Conservation (phyloP, 2,113 vertebrate species). For the Sardina pilchardus region DNA sequence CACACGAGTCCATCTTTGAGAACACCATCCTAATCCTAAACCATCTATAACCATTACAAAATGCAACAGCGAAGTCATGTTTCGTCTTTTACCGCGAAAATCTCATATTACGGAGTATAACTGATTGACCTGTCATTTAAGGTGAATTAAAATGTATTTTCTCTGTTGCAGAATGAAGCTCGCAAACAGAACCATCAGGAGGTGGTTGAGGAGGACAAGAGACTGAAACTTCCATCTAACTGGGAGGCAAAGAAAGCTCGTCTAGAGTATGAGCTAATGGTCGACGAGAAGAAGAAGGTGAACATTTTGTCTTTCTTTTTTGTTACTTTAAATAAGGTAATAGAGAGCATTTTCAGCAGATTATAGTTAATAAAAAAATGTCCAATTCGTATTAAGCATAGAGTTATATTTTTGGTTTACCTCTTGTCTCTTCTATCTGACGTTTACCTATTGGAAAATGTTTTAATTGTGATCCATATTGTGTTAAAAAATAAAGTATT, state of each 20-base stretch:
- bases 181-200: conserved; percentile 92
- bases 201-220: conserved; percentile 92
- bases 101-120: too few relatives aligned
- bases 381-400: neutral
- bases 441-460: too few relatives aligned
- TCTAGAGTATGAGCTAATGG: conserved; percentile 88
- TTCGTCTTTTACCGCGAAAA: too few relatives aligned
- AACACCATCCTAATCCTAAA: too few relatives aligned
- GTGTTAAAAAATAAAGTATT: too few relatives aligned
- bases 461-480: too few relatives aligned
- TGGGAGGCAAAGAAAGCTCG: conserved; percentile 95
- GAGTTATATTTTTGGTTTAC: neutral
- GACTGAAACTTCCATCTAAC: conserved; percentile 86
- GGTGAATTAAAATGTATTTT: too few relatives aligned
- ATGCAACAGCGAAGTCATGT: too few relatives aligned
- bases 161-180: conserved; percentile 84
- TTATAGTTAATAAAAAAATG: neutral
- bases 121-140: too few relatives aligned
- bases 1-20: too few relatives aligned
- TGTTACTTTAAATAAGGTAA: neutral
- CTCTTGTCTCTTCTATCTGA: too few relatives aligned
- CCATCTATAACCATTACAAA: too few relatives aligned
- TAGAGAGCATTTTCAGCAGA: neutral
- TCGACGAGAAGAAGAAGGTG: conserved; percentile 89
- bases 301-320: neutral